Conservation (phyloP, 2,797 vertebrate genomes). For the Siniperca undulata region DNA sequence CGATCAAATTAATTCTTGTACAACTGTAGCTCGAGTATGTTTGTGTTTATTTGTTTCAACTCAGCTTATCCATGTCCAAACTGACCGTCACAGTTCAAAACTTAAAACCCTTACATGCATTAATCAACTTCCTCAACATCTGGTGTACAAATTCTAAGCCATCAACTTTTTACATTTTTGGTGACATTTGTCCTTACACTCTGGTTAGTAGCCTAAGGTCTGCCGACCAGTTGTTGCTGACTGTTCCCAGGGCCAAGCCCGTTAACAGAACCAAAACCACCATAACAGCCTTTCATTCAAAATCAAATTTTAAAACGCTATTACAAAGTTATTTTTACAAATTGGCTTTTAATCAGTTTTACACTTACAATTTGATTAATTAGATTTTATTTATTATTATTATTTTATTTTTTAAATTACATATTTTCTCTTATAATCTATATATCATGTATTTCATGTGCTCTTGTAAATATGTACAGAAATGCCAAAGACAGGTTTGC, state of each 20-base stretch:
- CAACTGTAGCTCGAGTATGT: slow-evolving; percentile 12
- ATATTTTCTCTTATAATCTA: neutral
- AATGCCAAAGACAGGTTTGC: neutral
- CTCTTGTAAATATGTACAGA: neutral
- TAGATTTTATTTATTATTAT: neutral
- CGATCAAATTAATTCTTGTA: slow-evolving; percentile 46
- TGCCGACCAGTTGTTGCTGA: neutral
- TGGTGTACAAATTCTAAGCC: neutral
- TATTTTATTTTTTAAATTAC: neutral
- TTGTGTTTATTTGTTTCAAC: slow-evolving; percentile 40
- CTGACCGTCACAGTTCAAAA: slow-evolving; percentile 8
- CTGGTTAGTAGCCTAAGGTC: neutral
- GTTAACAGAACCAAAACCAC: neutral
- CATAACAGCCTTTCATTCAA: neutral
- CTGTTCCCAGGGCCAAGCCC: neutral
- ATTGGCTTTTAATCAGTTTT: slow-evolving; percentile 22
- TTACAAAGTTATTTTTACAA: slow-evolving; percentile 10
- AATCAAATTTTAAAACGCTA: neutral
- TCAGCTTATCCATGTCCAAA: neutral
- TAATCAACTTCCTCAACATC: slow-evolving; percentile 5
- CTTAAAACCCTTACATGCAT: slow-evolving; percentile 7
- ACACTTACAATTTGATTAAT: neutral
- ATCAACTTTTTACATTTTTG: neutral
- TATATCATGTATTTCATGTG: neutral
- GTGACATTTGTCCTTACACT: slow-evolving; percentile 3